Evolutionary conservation across 2,888 invertebrate species (phyloP), one percentile per base, ranked within the genome.

Genomic region (Resseliella maxima): DNA sequence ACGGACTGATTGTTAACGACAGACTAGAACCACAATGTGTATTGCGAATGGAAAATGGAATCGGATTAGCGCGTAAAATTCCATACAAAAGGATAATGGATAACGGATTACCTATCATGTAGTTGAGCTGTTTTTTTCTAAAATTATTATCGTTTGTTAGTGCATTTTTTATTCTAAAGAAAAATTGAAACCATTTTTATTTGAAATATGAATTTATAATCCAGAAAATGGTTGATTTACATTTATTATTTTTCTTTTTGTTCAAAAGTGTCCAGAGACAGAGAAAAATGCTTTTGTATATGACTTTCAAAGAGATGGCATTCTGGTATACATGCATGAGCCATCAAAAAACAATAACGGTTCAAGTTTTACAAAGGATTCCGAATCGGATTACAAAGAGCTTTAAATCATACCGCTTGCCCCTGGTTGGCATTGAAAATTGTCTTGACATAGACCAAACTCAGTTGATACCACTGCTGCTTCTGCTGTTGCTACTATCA

Each of bases 291-390:
- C n/a, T n/a, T n/a, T n/a, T n/a, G n/a, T n/a, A n/a, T n/a, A n/a
- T n/a, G n/a, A n/a, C n/a, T n/a, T n/a, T n/a, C n/a, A n/a, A n/a
- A n/a, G n/a, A n/a, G n/a, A n/a, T n/a, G 50, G 50, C 50, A 18
- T 50, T 15, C 18, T 15, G 24, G 59, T 24, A 59, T 59, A 15
- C 24, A 21, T 2, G 21, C 10, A 18, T 12, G 10, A 50, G 50
- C 50, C 12, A 59, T 59, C 24, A 59, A 59, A 59, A 59, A 59
- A 59, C 59, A 59, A 59, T 59, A 59, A 59, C n/a, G 5, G 59
- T 24, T 41, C 6, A 50, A 59, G 59, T 59, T 59, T 59, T 59
- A 59, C 59, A 24, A 59, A 2, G n/a, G 59, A 59, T 59, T 1
- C 18, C 24, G 24, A 59, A 24, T 24, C 59, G 59, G 59, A 59